Evolutionary conservation across 2,113 vertebrate genomes (phyloP), one percentile per base, ranked within the genome.

Genomic region (Oreochromis aureus): DNA sequence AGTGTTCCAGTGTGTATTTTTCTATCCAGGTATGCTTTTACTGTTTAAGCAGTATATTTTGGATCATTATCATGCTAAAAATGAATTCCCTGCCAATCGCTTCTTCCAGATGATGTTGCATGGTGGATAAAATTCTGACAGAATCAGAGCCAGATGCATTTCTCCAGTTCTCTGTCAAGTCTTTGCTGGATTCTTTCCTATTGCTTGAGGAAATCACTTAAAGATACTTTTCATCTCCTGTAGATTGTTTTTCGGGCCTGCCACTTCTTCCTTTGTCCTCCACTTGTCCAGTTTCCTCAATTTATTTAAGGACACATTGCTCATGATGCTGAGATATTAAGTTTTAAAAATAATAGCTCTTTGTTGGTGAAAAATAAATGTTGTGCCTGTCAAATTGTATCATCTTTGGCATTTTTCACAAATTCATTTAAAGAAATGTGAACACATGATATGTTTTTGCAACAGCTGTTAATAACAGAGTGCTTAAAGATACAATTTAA

Each of bases 401-500:
- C 46, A 73, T 3, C 2, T 2, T 27, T 73, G 39, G 39, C 69
- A 27, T 18, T 46, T 48, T 76, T 46, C 69, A 48, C 0, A 0
- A 46, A 73, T 7, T 76, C 22, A 73, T 16, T 27, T 6, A 18
- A 73, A 73, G 13, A 73, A 30, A 76, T 27, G 13, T 10, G 1
- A 30, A 76, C 41, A 76, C 41, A 27, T 73, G 22, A 73, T 63
- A 41, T 16, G 2, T 18, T 73, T 73, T 73, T 73, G 69, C 13
- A 44, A 76, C 9, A 48, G 71, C 24, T 30, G 71, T 12, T 76
- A 30, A 41, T 71, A 71, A 71, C 34, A 69, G 63, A 71, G 24
- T 48, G 71, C 24, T 30, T 48, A 76, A 48, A 76, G 71, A 19
- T 76, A 76, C 41, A 48, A 32, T 32, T 78, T 12, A 51, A 78